A percentile compares a stretch with the other conserved stretches of the same genome.
These are phyloP conservation scores for Hyles lineata DNA, from an alignment of 2,888 invertebrate genomes.

Conservation along the genomic window DNA sequence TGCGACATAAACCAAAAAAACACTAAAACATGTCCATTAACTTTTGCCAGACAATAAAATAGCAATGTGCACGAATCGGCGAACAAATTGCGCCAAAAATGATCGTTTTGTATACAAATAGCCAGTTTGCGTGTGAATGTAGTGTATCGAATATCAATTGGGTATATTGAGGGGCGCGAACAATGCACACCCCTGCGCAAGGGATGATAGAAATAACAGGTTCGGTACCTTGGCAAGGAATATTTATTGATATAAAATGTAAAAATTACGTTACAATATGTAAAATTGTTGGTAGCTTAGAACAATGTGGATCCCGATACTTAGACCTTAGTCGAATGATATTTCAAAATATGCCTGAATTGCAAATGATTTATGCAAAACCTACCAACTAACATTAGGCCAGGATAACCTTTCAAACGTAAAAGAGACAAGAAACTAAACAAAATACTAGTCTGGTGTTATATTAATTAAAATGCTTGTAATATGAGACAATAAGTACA, in stretches of 20 bases:
- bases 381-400: too few relatives aligned
- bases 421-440: too few relatives aligned
- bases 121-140: conserved; percentile 77
- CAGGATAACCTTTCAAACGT: too few relatives aligned
- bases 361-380: too few relatives aligned
- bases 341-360: too few relatives aligned
- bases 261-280: too few relatives aligned
- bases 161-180: conserved; percentile 58
- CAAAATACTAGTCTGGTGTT: too few relatives aligned
- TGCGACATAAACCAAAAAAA: conserved; percentile 33
- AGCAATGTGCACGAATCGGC: conserved; percentile 52
- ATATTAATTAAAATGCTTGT: too few relatives aligned
- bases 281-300: too few relatives aligned
- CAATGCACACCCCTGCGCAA: conserved; percentile 52
- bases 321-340: too few relatives aligned
- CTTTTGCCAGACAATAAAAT: conserved; percentile 68
- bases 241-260: conserved; percentile 6
- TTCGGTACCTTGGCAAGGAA: conserved; percentile 14
- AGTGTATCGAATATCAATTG: conserved; percentile 82
- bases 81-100: conserved; percentile 64
- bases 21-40: conserved; percentile 51
- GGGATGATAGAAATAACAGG: conserved; percentile 35
- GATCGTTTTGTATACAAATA: conserved; percentile 73
- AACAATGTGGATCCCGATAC: too few relatives aligned
- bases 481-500: too few relatives aligned